Evolutionary conservation across 2,888 invertebrate genomes (phyloP), one percentile per base, ranked within the genome.

Genomic region (Phyllotreta cruciferae): DNA sequence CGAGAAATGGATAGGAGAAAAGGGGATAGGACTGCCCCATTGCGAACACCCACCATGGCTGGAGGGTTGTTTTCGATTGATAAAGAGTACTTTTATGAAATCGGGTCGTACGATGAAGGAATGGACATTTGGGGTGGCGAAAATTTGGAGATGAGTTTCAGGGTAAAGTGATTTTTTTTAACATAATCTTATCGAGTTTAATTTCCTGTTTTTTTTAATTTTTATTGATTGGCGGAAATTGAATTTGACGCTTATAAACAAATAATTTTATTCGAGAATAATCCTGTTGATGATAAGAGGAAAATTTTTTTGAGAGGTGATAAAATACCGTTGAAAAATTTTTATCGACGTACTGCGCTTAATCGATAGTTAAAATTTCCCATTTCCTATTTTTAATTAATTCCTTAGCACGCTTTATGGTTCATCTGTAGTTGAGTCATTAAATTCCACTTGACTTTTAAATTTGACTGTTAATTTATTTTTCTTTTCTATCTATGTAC

Each of bases 51-150:
- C 0, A 98, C 98, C 0, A 98, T 98, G 98, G 97, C 98, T 8
- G 98, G 98, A 61, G 98, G 98, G 0, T 83, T 98, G 39, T 94
- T 94, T 80, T 92, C 98, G 55, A 97, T 98, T 67, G 95, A 97
- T 80, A 89, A 91, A 78, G 93, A 96, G 24, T 99, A 96, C 82
- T 99, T 99, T 85, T 96, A 97, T 83, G 93, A 97, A 83, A 87
- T 99, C 67, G 99, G 99, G 57, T 92, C 97, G 58, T 99, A 99
- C 81, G 99, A 99, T 81, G 91, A 96, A 82, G 98, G 98, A 73
- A 98, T 99, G 98, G 96, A 98, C 82, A 98, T 99, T 76, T 99
- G 98, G 98, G 99, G 98, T 56, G 95, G 93, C 54, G 96, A 96
- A 82, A 96, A 96, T 82, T 85, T 96, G 50, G 96, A 96, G 83